phyloP scores from a whole-genome alignment of 2,113 vertebrate genomes.

The Notechis scutatus region DNA sequence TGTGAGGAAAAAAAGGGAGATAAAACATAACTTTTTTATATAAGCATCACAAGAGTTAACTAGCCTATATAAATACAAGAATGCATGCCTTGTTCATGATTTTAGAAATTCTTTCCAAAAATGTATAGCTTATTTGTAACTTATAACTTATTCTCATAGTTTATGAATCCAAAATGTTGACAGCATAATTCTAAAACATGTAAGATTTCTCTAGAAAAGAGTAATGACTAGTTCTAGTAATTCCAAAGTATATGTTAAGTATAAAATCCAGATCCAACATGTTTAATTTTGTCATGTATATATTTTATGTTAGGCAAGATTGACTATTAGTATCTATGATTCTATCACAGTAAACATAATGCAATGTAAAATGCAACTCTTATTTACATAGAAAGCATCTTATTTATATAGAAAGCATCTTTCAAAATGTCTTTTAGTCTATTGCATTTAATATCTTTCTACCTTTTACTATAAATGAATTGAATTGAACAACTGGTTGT shows the following conservation, averaged over 20 bases:
- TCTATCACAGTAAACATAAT: neutral
- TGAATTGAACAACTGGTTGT: neutral
- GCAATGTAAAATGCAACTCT: neutral
- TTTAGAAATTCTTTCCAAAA: neutral
- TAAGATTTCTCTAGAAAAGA: neutral
- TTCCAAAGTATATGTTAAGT: neutral
- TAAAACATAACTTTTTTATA: neutral
- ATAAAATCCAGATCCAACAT: neutral
- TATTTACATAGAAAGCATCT: neutral
- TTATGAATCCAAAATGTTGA: neutral
- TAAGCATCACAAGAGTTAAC: neutral
- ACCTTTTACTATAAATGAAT: neutral
- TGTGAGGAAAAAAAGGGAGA: slow-evolving; percentile 55
- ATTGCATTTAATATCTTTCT: neutral
- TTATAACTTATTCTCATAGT: neutral
- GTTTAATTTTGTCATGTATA: neutral
- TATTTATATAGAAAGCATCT: neutral
- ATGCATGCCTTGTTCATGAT: neutral
- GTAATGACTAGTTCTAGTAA: neutral
- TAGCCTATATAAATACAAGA: neutral
- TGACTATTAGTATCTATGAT: neutral
- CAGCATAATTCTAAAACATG: neutral
- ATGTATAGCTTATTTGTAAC: neutral
- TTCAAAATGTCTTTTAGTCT: neutral
- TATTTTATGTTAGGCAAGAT: neutral